Conservation (phyloP, 2,113 vertebrate species). For the Proteles cristata region DNA sequence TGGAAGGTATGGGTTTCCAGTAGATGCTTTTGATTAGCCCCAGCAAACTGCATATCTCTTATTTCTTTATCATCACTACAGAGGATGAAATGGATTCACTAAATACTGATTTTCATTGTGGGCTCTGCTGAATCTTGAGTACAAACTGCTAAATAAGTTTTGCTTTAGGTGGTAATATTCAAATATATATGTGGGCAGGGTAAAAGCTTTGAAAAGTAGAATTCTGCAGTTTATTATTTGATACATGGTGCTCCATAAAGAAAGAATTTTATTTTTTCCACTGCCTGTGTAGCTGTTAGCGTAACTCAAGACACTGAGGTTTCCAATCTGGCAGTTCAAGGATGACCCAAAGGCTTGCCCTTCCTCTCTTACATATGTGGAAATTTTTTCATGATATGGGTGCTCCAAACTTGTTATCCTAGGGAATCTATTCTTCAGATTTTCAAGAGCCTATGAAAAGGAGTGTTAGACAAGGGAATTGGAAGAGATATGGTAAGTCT, state of each 20-base stretch:
- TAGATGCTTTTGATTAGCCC: not conserved
- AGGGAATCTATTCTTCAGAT: not conserved
- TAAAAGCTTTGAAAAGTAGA: not conserved
- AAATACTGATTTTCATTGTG: not conserved
- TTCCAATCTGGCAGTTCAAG: not conserved
- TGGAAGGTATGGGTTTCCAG: not conserved
- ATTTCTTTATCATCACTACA: not conserved
- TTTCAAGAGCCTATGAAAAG: not conserved
- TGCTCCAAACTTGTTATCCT: not conserved
- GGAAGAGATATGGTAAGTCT: not conserved
- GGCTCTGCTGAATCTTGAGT: not conserved
- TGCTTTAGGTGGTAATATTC: not conserved
- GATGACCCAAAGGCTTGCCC: not conserved
- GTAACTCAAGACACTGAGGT: not conserved
- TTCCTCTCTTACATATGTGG: not conserved
- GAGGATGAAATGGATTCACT: not conserved
- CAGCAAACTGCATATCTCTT: not conserved
- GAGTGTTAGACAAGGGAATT: not conserved
- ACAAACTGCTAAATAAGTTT: not conserved
- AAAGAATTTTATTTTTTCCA: not conserved
- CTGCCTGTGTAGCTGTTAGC: not conserved
- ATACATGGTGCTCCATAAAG: not conserved
- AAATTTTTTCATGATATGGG: not conserved
- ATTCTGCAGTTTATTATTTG: not conserved
- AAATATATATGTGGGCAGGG: not conserved